Conservation (phyloP, 2,113 vertebrate species). For the Sterrhoptilus dennistouni region DNA sequence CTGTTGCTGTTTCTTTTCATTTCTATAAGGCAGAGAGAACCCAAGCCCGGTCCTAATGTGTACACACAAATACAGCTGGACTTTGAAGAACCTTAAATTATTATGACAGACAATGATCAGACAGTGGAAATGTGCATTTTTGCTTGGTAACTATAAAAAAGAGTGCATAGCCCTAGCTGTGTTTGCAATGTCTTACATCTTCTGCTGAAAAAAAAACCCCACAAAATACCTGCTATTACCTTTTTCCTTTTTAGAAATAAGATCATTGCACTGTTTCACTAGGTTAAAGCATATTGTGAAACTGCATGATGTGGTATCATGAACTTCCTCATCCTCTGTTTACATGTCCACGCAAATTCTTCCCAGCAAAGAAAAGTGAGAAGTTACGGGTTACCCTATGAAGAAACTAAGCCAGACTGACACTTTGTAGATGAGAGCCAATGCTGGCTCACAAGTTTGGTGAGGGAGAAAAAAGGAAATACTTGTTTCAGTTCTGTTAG, state of each 20-base stretch:
- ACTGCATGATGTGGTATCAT: background rate
- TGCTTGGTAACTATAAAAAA: background rate
- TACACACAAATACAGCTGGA: background rate
- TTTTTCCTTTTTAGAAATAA: background rate
- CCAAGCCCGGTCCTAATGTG: background rate
- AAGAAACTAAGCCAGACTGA: background rate
- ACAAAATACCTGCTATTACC: background rate
- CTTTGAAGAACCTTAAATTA: background rate
- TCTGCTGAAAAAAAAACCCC: background rate
- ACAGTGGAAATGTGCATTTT: background rate
- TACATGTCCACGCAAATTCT: constrained; percentile 22
- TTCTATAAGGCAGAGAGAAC: background rate
- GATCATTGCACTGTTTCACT: background rate
- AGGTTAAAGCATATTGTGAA: background rate
- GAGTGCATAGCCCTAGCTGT: background rate
- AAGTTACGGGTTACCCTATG: background rate
- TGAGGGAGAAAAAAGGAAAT: background rate
- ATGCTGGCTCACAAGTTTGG: background rate
- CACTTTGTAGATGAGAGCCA: background rate
- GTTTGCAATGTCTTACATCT: background rate
- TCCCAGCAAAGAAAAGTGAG: constrained; percentile 28
- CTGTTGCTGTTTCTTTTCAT: background rate
- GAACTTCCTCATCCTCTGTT: constrained; percentile 44
- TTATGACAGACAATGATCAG: background rate
- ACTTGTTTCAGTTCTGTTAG: constrained; percentile 37